Conservation (phyloP, 2,797 vertebrate species). For the Aselliscus stoliczkanus region DNA sequence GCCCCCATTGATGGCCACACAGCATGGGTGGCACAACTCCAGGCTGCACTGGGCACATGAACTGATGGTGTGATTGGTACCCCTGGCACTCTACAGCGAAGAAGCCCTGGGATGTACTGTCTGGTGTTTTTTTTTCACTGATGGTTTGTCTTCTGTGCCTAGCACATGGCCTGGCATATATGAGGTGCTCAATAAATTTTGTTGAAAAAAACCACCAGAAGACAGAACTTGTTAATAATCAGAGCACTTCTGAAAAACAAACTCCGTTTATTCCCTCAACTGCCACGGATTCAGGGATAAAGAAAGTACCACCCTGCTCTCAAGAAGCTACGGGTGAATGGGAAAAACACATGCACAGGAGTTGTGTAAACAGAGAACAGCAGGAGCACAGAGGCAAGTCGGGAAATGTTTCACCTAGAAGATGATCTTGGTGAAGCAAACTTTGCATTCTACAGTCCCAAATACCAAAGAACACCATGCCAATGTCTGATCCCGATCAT, state of each 20-base stretch:
- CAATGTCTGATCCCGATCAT: neutral
- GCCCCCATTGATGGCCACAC: neutral
- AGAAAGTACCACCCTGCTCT: neutral
- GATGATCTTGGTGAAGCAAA: neutral
- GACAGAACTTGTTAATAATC: neutral
- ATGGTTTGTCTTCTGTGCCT: neutral
- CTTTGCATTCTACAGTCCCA: neutral
- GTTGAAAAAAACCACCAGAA: neutral
- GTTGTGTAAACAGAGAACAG: neutral
- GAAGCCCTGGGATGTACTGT: neutral
- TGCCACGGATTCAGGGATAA: neutral
- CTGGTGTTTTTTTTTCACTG: neutral
- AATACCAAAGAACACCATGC: neutral
- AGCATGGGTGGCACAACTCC: neutral
- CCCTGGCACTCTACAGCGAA: neutral
- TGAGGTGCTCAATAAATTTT: neutral
- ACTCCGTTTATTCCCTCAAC: neutral
- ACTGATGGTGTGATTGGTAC: neutral
- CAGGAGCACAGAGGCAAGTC: neutral
- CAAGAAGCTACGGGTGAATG: neutral
- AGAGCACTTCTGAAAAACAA: neutral
- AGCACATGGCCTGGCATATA: neutral
- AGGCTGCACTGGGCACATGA: rapidly evolving
- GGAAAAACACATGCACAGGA: neutral
- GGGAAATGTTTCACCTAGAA: neutral